Base-by-base conservation (phyloP, 2,113 vertebrate species). In the Grammomys dolichurus region DNA sequence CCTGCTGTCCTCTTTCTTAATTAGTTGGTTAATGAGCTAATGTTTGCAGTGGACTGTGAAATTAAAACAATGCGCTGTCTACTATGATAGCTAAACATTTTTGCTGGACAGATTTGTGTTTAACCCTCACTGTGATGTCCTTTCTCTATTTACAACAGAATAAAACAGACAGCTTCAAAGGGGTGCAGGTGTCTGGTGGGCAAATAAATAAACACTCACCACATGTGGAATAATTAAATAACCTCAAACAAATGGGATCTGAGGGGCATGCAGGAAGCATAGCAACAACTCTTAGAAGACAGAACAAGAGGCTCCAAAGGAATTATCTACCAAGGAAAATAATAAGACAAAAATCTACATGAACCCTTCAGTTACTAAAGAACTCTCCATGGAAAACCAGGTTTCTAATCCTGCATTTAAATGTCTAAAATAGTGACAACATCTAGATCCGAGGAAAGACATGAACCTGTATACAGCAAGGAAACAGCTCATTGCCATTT, bases 21-120 rank as follows among this genome's bases (percentile, higher is more conserved):
- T 96, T 95, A 95, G 91, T 76, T 76, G 96, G 89, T 76, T 97
- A 96, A 97, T 96, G 89, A 89, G 48, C n/a, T 87, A 91, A 89
- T 81, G 85, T 54, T 93, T 96, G 54, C 70, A 96, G 77, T 2
- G 4, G 84, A 51, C 72, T 84, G 51, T 95, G 82, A 94, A 94
- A 97, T 96, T 94, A 87, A 91, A 89, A 87, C 80, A 95, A 86
- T 81, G 85, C 92, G 69, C 87, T 95, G 78, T 92, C 90, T 95
- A 54, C 93, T 96, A 78, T 93, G 91, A 91, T 96, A 72, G 33
- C 63, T n/a, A 87, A 72, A 93, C 20, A 65, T 96, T 97, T 96
- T 95, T 82, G 81, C 36, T 87, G 78, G 89, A 76, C 87, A 91
- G 80, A 77, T 93, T 94, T 73, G 36, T 22, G 7, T 89, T 89